Percentiles rank a stretch among this genome's conserved stretches.
phyloP scores from a whole-genome alignment of 2,888 invertebrate species.

The Ptilodon capucinus region DNA sequence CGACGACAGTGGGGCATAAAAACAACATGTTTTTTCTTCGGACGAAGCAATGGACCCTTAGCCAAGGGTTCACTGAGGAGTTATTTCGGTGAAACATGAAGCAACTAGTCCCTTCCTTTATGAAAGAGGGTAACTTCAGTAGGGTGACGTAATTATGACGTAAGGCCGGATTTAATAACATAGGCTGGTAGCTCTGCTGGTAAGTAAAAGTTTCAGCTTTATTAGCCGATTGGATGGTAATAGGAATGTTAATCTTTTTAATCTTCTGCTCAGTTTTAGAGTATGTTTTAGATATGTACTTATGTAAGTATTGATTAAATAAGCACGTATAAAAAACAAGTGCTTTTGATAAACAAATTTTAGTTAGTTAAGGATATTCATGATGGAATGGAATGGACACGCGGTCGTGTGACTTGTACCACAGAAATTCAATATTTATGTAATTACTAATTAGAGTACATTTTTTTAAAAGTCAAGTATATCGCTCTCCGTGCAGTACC shows the following conservation, averaged over 20 bases:
- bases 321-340: too few species aligned
- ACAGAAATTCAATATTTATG: too few species aligned
- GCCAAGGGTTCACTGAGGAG: slow-evolving; percentile 19
- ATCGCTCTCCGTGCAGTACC: too few species aligned
- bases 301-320: too few species aligned
- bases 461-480: too few species aligned
- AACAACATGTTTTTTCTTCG: slow-evolving; percentile 23
- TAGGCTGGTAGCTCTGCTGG: not conserved
- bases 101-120: slow-evolving; percentile 28
- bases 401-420: too few species aligned
- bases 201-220: not conserved
- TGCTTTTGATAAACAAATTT: too few species aligned
- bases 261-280: too few species aligned
- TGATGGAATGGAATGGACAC: too few species aligned
- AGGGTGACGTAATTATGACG: slow-evolving; percentile 32
- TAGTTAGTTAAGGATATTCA: too few species aligned
- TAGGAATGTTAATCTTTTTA: not conserved
- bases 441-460: too few species aligned
- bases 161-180: not conserved
- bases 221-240: not conserved
- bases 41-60: slow-evolving; percentile 17
- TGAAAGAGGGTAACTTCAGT: slow-evolving; percentile 9
- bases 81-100: slow-evolving; percentile 26
- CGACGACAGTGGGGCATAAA: slow-evolving; percentile 14
- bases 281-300: too few species aligned